Base-by-base conservation (phyloP, 2,113 vertebrate species). In the Ammodramus savannarum region DNA sequence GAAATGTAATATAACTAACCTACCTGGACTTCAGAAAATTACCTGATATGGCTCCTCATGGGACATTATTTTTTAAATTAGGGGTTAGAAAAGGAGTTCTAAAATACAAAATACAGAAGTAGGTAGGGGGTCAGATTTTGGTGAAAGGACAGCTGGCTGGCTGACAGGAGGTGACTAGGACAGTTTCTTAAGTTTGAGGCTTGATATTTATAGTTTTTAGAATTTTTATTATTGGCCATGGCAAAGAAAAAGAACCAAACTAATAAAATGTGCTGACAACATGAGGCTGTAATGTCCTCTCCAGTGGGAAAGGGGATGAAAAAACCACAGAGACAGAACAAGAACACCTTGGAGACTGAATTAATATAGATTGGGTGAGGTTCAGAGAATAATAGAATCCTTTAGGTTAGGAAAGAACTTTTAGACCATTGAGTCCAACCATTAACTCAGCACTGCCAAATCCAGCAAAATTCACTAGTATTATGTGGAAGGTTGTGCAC, bases 351-450 rank as follows among this genome's bases (percentile, higher is more conserved):
- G 41, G 77, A 89, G 20, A 62, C 13, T n/a, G 16, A 69, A 62
- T 5, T 52, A 66, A 31, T 86, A 58, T 1, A 89, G 43, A 57
- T 31, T 6, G 16, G 11, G 69, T 71, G 22, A 58, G 44, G 49
- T 54, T 66, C n/a, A 65, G 16, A 65, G 57, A 77, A 44, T 15
- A 59, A 74, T 17, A 79, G 12, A 81, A 58, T 29, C 8, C 13
- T 38, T 61, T 34, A 44, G 18, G 27, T 71, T 36, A 39, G 21
- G 44, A 85, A 61, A 39, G 8, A 76, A 18, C 6, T 83, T 67
- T 78, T 19, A 63, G 25, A 51, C 12, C 32, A n/a, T 25, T 0
- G 0, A 67, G 18, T 29, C 32, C n/a, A 74, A 9, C 23, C 29
- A 16, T 32, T 76, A 66, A 48, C 22, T 19, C 44, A 68, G 10